Conservation (phyloP, 2,888 invertebrate species). For the Calliphora vomitoria region DNA sequence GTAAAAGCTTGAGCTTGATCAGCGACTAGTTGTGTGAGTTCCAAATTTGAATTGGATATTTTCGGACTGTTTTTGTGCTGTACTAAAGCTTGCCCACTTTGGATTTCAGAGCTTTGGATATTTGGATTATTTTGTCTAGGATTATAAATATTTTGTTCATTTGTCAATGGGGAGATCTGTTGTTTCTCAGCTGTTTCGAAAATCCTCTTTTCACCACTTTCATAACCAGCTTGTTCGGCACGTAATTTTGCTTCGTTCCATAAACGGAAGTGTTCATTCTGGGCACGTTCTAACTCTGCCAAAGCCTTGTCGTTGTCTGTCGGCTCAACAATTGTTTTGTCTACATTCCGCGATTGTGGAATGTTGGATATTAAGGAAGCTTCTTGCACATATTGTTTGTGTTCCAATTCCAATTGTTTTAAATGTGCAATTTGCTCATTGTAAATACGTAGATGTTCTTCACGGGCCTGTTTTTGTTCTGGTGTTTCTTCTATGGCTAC, state of each 20-base stretch:
- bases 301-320: constrained; percentile 75
- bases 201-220: constrained; percentile 35
- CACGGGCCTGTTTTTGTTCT: constrained; percentile 78
- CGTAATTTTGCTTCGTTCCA: constrained; percentile 76
- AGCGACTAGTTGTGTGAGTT: constrained; percentile 2
- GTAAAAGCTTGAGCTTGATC: constrained; percentile 13
- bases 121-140: constrained; percentile 18
- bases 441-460: constrained; percentile 78
- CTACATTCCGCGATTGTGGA: background rate
- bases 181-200: constrained; percentile 37
- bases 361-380: constrained; percentile 56
- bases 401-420: constrained; percentile 74
- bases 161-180: constrained; percentile 52
- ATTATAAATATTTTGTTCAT: constrained; percentile 44
- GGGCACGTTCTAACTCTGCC: constrained; percentile 77
- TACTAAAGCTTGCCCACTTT: background rate
- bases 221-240: constrained; percentile 54
- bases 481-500: constrained; percentile 77
- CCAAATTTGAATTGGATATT: background rate
- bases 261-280: constrained; percentile 78
- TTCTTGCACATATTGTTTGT: constrained; percentile 44
- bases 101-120: background rate
- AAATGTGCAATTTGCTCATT: constrained; percentile 78
- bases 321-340: constrained; percentile 19
- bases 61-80: background rate